Evolutionary conservation across 2,113 vertebrate genomes (phyloP).

Genomic region (Brachypteracias leptosomus): DNA sequence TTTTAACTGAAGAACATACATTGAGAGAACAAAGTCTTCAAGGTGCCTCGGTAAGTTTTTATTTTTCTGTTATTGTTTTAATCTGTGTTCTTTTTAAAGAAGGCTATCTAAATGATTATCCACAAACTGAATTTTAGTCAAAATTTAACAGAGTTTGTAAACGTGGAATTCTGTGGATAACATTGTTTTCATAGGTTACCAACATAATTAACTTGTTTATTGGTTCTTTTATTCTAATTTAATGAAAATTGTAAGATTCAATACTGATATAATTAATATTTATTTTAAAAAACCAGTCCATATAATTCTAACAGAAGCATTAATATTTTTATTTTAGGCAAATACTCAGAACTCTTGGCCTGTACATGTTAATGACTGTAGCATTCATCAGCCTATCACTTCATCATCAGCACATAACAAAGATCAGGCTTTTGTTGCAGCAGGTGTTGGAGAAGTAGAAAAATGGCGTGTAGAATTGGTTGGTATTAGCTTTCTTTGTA

Average conservation of each 20-base stretch:
- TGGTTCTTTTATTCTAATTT: background rate
- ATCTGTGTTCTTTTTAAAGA: background rate
- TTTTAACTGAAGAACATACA: constrained; percentile 69
- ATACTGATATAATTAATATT: background rate
- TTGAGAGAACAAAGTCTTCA: constrained; percentile 77
- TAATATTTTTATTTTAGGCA: constrained; percentile 64
- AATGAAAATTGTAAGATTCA: background rate
- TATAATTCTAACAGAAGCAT: background rate
- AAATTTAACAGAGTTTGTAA: background rate
- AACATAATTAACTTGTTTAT: background rate
- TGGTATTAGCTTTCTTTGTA: constrained; percentile 31
- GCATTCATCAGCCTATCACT: background rate
- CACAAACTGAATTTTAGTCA: background rate
- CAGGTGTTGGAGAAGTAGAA: constrained; percentile 54
- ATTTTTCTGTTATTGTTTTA: background rate
- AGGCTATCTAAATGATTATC: background rate
- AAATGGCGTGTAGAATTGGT: constrained; percentile 84
- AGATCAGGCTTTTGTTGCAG: background rate
- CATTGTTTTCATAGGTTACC: background rate
- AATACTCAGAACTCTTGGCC: constrained; percentile 44
- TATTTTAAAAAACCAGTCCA: background rate
- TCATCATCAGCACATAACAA: background rate
- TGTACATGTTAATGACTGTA: background rate
- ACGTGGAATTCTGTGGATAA: background rate
- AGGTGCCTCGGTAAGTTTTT: constrained; percentile 72